These are phyloP conservation scores for Galemys pyrenaicus DNA, from an alignment of 2,113 vertebrate species.

Conservation along the genomic window DNA sequence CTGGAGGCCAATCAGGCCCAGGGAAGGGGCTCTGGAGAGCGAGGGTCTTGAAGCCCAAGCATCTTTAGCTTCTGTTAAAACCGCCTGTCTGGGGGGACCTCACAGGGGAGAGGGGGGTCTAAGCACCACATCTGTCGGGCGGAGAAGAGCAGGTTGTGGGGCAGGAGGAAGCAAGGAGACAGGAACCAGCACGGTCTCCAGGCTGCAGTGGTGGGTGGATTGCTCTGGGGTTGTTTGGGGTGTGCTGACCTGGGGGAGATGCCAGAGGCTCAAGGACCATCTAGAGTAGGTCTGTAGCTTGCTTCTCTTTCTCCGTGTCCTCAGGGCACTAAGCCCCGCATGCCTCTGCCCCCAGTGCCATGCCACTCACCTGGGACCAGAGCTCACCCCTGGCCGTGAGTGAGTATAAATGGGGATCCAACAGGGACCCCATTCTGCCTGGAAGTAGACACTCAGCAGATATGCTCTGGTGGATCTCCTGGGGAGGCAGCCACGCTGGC, in stretches of 20 bases:
- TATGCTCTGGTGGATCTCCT: background rate
- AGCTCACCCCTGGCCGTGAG: rapidly evolving
- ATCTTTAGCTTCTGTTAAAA: background rate
- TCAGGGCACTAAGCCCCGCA: background rate
- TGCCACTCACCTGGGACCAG: background rate
- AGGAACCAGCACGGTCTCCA: rapidly evolving
- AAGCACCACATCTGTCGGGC: background rate
- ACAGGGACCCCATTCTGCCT: background rate
- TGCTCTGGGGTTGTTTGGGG: background rate
- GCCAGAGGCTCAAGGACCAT: background rate
- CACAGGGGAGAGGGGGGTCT: background rate
- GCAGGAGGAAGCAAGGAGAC: background rate
- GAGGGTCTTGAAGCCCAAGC: background rate
- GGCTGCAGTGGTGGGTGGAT: rapidly evolving
- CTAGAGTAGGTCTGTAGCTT: background rate
- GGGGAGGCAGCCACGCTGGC: background rate
- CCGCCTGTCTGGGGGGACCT: background rate
- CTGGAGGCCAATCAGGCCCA: background rate
- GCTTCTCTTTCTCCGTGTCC: background rate
- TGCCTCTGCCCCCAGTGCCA: rapidly evolving
- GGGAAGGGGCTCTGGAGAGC: background rate
- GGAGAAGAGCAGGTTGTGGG: background rate
- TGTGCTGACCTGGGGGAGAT: background rate
- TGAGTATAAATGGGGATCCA: background rate
- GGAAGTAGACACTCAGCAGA: background rate